Percentiles rank a stretch among this genome's conserved stretches.
Conservation (phyloP, 1,140 invertebrate species). For the Plodia interpunctella region DNA sequence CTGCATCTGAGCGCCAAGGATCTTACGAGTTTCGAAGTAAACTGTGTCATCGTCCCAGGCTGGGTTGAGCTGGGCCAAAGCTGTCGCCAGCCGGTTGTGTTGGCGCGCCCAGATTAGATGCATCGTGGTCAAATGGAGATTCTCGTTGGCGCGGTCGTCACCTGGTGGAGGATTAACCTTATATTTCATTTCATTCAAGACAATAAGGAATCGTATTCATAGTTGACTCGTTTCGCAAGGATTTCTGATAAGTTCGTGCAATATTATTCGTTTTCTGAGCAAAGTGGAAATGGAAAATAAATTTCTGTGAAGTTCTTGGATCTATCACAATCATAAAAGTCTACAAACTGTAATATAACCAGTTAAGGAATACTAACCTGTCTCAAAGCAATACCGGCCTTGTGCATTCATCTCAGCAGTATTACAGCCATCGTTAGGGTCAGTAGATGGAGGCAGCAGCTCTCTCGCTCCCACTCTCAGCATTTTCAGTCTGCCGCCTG, state of each 20-base stretch:
- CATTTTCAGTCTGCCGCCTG: constrained; percentile 79
- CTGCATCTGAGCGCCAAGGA: constrained; percentile 90
- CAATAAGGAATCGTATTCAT: too few relatives aligned
- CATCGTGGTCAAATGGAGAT: constrained; percentile 89
- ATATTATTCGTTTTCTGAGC: too few relatives aligned
- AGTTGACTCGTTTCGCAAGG: too few relatives aligned
- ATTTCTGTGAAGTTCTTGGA: too few relatives aligned
- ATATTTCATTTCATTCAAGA: not conserved
- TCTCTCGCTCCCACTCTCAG: constrained; percentile 80
- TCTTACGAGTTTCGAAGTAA: constrained; percentile 88
- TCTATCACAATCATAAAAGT: too few relatives aligned
- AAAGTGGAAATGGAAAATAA: too few relatives aligned
- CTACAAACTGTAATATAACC: too few relatives aligned
- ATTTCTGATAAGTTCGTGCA: too few relatives aligned
- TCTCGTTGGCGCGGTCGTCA: constrained; percentile 88
- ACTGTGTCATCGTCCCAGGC: constrained; percentile 89
- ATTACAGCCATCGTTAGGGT: constrained; percentile 87
- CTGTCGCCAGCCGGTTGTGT: constrained; percentile 87
- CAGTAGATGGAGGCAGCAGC: constrained; percentile 83
- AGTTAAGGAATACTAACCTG: constrained; percentile 64
- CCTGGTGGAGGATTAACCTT: constrained; percentile 66
- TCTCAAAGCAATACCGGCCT: constrained; percentile 87
- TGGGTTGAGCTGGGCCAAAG: constrained; percentile 83
- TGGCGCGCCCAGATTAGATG: constrained; percentile 88
- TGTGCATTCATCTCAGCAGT: constrained; percentile 79